Conservation (phyloP, 2,113 vertebrate species). For the Proterorhinus semilunaris region DNA sequence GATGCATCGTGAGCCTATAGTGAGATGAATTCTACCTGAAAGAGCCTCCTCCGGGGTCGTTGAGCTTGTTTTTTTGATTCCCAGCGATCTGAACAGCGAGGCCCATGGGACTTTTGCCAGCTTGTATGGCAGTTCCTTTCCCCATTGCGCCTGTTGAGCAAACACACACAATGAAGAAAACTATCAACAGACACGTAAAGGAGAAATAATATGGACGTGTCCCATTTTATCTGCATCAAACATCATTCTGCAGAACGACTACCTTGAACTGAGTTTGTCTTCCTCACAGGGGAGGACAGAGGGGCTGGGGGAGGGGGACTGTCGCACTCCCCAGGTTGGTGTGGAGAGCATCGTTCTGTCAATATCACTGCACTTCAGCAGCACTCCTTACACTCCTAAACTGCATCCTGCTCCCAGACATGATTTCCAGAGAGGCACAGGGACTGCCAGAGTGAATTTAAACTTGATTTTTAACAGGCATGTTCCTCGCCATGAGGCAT, state of each 20-base stretch:
- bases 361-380: slow-evolving; percentile 73
- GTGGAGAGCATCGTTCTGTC: slow-evolving; percentile 67
- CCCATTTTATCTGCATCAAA: slow-evolving; percentile 78
- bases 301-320: slow-evolving; percentile 14
- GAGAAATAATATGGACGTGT: slow-evolving; percentile 76
- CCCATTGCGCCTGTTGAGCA: slow-evolving; percentile 79
- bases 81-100: slow-evolving; percentile 82
- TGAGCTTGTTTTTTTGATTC: slow-evolving; percentile 88
- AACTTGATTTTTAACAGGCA: slow-evolving; percentile 82
- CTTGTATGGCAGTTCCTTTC: slow-evolving; percentile 79
- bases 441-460: slow-evolving; percentile 78
- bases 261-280: slow-evolving; percentile 74
- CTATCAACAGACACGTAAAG: slow-evolving; percentile 56
- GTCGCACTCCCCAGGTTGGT: slow-evolving; percentile 66
- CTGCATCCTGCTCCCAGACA: slow-evolving; percentile 72
- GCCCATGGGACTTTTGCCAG: slow-evolving; percentile 78
- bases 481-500: slow-evolving; percentile 74
- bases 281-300: slow-evolving; percentile 39
- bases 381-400: slow-evolving; percentile 68
- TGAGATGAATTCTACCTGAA: slow-evolving; percentile 76
- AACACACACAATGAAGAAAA: slow-evolving; percentile 41
- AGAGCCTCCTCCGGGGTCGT: slow-evolving; percentile 84
- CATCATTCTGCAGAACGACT: slow-evolving; percentile 76
- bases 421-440: slow-evolving; percentile 73
- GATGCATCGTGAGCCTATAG: neutral